Percentiles rank a stretch among this genome's conserved stretches.
Evolutionary conservation across 2,113 vertebrate genomes (phyloP).

Genomic region (Acrocephalus arundinaceus): DNA sequence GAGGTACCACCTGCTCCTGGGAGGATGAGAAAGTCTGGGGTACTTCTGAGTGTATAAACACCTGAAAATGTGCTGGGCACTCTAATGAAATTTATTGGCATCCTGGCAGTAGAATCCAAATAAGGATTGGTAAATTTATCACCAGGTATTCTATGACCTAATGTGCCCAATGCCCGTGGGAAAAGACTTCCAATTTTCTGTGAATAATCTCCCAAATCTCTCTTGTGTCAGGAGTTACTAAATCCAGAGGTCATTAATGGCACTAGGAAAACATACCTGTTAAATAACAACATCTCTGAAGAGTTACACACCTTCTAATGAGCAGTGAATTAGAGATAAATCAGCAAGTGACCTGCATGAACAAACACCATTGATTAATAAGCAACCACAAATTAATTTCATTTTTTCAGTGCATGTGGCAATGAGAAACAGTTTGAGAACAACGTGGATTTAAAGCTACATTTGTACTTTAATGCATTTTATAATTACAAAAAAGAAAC

Average conservation of each 20-base stretch:
- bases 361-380: constrained; percentile 63
- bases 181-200: not conserved
- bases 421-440: constrained; percentile 25
- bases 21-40: not conserved
- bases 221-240: not conserved
- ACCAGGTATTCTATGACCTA: not conserved
- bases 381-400: constrained; percentile 37
- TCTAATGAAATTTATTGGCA: not conserved
- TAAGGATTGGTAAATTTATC: not conserved
- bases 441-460: constrained; percentile 46
- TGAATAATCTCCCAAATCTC: not conserved
- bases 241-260: constrained; percentile 1
- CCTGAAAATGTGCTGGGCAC: not conserved
- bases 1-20: not conserved
- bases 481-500: constrained; percentile 28
- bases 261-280: not conserved
- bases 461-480: constrained; percentile 46
- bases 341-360: constrained; percentile 55
- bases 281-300: constrained; percentile 35
- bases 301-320: constrained; percentile 30
- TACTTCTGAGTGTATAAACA: not conserved
- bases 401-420: not conserved
- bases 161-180: not conserved
- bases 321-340: constrained; percentile 44
- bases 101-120: not conserved